Base-by-base conservation (phyloP, 2,113 vertebrate species). In the Oreochromis aureus region DNA sequence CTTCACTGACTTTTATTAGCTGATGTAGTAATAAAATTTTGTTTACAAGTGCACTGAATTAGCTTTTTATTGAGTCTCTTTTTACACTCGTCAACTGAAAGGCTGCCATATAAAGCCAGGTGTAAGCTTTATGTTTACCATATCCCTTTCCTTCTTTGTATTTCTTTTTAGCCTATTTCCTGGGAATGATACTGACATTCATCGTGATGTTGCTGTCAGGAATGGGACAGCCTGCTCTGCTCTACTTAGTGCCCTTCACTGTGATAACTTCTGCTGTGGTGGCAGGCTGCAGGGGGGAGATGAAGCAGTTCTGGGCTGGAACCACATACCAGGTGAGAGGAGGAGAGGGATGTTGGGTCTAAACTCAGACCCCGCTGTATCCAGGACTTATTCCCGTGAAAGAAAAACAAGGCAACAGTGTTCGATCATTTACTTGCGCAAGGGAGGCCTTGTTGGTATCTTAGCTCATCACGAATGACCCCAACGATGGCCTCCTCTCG, bases 161-260 rank as follows among this genome's bases (percentile, higher is more conserved):
- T 3, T 85, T 3, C 15, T 41, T 36, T 73, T 24, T 13, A 99
- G 99, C 97, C 76, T 99, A 99, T 87, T 95, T 97, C 1, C 19
- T 98, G 81, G 99, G 99, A 86, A 97, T 99, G 97, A 89, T 98
- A 34, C 84, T 98, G 91, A 99, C 99, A 0, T 99, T 99, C 13
- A 34, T 96, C 3, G 97, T 97, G 86, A 93, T 99, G 97, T 95
- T 97, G 44, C 69, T 98, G 93, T 97, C 98, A 78, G 97, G 96
- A 87, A 98, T 96, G 96, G 98, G 98, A 55, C 99, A 99, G 86
- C 99, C 99, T 5, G 99, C 99, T 15, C 97, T 99, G 15, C 98
- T 99, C 81, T 99, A 99, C 85, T 95, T 99, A 41, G 98, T 99
- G 84, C 98, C 99, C 0, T 99, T 98, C 90, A 99, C 98, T 5